Evolutionary conservation across 2,888 invertebrate genomes (phyloP), one percentile per base, ranked within the genome.

Genomic region (Ennomos quercinarius): DNA sequence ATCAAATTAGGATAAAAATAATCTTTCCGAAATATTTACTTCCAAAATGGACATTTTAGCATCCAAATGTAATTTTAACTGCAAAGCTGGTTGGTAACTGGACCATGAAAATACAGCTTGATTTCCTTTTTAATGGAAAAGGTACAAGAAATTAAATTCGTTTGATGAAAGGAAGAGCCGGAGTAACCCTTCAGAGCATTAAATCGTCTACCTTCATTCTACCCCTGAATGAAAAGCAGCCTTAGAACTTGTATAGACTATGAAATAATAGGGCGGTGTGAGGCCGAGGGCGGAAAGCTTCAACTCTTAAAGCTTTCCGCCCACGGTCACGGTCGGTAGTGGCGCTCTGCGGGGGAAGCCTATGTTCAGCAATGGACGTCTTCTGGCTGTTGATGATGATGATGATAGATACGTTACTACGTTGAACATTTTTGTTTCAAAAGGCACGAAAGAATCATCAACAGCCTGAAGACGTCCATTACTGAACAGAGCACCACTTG

Each of bases 131-230:
- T 51, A 55, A 56, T 49, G 55, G 48, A 48, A 53, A 63, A 61
- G 66, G 65, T 51, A 63, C 44, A 60, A 58, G 66, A 69, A 66
- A 69, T 63, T 59, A 69, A 69, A 71, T 71, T 59, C 63, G 63
- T 66, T 64, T 68, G 67, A 72, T 73, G 72, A 74, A 71, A 67
- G 66, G 70, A 65, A 70, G 70, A 59, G 55, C 52, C 61, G 44
- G 58, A 62, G 64, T 64, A 62, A 66, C 68, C 76, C 73, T 70
- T 63, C 58, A 57, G 46, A 67, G 71, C 68, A 71, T 68, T 78
- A 78, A 78, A 78, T 76, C 57, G 66, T 66, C 64, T 72, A 77
- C 73, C 71, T 78, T 72, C 74, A 75, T 76, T 76, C 72, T 55
- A 64, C 67, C 64, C 68, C 72, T 72, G 62, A 62, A 62, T 66